These are phyloP conservation scores for Sciurus vulgaris DNA, from an alignment of 2,797 vertebrate species.

Conservation along the genomic window DNA sequence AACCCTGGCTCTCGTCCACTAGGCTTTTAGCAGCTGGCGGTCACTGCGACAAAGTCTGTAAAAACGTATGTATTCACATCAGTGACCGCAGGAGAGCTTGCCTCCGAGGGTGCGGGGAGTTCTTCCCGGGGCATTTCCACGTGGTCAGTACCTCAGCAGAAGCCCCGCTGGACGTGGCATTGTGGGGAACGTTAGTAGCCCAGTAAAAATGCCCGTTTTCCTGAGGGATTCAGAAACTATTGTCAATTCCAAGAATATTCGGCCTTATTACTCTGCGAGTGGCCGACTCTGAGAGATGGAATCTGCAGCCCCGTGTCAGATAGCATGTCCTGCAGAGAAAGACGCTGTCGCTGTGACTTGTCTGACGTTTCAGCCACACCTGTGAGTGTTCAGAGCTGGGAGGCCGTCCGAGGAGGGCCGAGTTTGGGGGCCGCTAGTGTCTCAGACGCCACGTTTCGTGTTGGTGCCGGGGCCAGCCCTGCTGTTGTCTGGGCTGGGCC, in stretches of 20 bases:
- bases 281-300: not conserved
- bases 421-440: not conserved
- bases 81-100: not conserved
- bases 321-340: not conserved
- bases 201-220: not conserved
- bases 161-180: not conserved
- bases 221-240: constrained; percentile 10
- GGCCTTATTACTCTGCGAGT: not conserved
- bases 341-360: not conserved
- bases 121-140: not conserved
- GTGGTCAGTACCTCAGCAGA: not conserved
- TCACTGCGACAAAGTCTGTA: not conserved
- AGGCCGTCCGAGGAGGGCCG: not conserved
- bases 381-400: not conserved
- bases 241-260: constrained; percentile 6
- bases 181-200: not conserved
- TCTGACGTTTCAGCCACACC: not conserved
- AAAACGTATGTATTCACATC: not conserved
- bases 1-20: not conserved
- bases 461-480: not conserved
- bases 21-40: not conserved
- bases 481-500: not conserved
- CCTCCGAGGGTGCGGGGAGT: not conserved
- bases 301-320: not conserved
- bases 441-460: not conserved